Conservation (phyloP, 2,797 vertebrate species). For the Rhinatrema bivittatum region DNA sequence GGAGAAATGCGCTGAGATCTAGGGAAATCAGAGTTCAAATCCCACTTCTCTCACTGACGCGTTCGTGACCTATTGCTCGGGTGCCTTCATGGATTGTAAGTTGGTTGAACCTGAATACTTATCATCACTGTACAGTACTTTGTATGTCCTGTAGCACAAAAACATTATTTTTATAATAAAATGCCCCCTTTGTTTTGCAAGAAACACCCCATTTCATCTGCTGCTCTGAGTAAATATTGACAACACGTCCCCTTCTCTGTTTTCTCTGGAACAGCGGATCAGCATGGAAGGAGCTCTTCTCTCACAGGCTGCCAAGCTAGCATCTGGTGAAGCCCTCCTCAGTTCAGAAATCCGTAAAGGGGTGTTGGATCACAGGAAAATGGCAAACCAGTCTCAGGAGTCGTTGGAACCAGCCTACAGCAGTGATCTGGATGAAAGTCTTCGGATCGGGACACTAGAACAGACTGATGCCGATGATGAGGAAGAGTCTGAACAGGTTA, state of each 20-base stretch:
- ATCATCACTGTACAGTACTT: no score
- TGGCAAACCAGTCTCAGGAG: constrained; percentile 67
- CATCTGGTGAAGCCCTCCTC: constrained; percentile 47
- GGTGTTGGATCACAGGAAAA: constrained; percentile 35
- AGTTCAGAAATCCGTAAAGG: constrained; percentile 61
- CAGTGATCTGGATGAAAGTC: constrained; percentile 66
- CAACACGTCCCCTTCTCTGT: background rate
- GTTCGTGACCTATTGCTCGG: no score
- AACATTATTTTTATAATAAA: no score
- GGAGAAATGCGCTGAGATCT: no score
- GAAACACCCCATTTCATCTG: no score
- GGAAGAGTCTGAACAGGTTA: constrained; percentile 72
- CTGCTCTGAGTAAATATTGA: no score
- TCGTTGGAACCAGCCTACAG: constrained; percentile 62
- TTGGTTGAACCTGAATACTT: no score
- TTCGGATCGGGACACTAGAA: constrained; percentile 53
- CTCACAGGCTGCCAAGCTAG: constrained; percentile 65
- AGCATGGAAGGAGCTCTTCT: constrained; percentile 62
- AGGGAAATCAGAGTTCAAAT: no score
- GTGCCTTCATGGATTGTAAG: no score
- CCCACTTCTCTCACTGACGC: no score
- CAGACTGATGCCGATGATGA: constrained; percentile 77
- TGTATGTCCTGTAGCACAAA: no score
- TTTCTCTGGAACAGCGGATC: constrained; percentile 46
- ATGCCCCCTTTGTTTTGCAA: no score